Conservation (phyloP, 2,797 vertebrate genomes). For the Propithecus deckenii region DNA sequence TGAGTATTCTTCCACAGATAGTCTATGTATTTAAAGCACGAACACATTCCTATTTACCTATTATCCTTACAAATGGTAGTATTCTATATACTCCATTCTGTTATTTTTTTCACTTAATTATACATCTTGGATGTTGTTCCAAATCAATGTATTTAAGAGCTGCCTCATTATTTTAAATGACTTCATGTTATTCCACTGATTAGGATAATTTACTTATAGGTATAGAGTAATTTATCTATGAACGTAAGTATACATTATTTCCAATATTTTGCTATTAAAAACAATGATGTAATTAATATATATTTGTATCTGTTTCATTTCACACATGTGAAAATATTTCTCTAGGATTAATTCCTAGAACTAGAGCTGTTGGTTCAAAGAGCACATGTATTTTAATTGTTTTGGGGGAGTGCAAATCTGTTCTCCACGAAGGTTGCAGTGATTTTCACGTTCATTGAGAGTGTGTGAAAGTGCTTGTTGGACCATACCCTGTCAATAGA, state of each 20-base stretch:
- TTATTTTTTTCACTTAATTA: neutral
- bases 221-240: neutral
- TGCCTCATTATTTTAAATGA: conserved; percentile 2
- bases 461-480: neutral
- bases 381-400: neutral
- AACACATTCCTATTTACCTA: neutral
- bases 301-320: conserved; percentile 3
- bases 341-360: conserved; percentile 26
- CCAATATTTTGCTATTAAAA: conserved; percentile 18
- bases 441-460: neutral
- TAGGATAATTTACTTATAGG: neutral
- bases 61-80: neutral
- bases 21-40: neutral
- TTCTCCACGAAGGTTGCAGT: neutral
- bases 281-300: conserved; percentile 11
- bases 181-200: neutral
- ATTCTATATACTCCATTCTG: neutral
- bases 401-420: neutral
- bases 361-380: neutral
- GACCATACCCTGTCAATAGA: neutral
- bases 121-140: neutral
- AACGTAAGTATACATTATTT: neutral
- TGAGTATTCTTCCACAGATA: neutral
- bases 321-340: conserved; percentile 38
- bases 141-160: neutral